Evolutionary conservation across 2,888 invertebrate genomes (phyloP), one percentile per base, ranked within the genome.

Genomic region (Choristoneura rosaceana): DNA sequence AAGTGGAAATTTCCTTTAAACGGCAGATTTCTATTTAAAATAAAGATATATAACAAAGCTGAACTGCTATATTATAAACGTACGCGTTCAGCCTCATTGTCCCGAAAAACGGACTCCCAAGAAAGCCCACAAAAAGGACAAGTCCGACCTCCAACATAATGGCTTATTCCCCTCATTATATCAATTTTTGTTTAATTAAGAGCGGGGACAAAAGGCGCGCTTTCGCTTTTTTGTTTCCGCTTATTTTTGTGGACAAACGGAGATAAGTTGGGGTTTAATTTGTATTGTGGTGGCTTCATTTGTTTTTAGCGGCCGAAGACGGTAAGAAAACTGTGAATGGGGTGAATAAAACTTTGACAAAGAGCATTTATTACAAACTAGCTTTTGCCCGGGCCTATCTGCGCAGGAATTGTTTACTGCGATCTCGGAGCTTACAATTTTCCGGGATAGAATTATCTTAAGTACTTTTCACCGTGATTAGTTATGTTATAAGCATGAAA

Each of bases 171-270:
- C 69, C 76, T 84, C 86, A 81, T 87, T 84, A 85, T 81, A 79
- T 77, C 84, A 81, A 87, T 85, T 85, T 84, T 82, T 86, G 87
- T 87, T 87, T 88, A 89, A 90, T 88, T 89, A 89, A 82, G 79
- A 55, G 50, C 47, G 69, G 77, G 75, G 75, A 87, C 87, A 87
- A 87, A 81, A 76, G 80, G 74, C 73, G 76, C 74, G 74, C 78
- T 81, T 81, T 76, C 74, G 78, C 76, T 81, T 80, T 80, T 80
- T 73, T 69, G 64, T 73, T 59, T 69, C 64, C 64, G 73, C 68
- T 64, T 68, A 69, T 73, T 69, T 63, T 66, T 64, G 38, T 69
- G 73, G 63, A 71, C 60, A 70, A 64, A 47, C 67, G 12, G 66
- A 62, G 71, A 71, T 71, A 71, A 71, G 66, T 55, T 71, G 47